Evolutionary conservation across 2,797 vertebrate species (phyloP).

Genomic region (Antennarius maculatus): DNA sequence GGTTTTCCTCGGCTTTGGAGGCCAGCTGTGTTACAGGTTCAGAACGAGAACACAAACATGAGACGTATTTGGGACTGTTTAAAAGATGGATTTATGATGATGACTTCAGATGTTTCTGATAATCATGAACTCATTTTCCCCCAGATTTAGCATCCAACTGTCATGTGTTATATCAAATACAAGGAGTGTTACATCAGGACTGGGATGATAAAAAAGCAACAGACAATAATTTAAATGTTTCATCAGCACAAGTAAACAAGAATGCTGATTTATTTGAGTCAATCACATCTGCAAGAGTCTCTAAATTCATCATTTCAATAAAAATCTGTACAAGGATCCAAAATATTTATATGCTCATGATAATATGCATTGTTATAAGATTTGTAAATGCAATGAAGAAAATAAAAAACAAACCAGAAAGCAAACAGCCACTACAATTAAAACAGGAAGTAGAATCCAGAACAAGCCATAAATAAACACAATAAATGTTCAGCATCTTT

Average conservation of each 20-base stretch:
- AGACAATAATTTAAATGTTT: neutral
- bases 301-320: neutral
- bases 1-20: conserved; percentile 94
- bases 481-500: no score
- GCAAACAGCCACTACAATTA: no score
- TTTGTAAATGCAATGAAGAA: neutral
- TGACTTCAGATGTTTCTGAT: neutral
- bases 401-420: neutral
- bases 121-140: no score
- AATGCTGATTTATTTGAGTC: no score
- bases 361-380: neutral
- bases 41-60: neutral
- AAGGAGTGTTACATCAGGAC: neutral
- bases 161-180: neutral
- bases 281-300: neutral
- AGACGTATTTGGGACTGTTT: neutral
- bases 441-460: no score
- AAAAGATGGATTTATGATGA: neutral
- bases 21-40: conserved; percentile 83
- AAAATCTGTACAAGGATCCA: neutral
- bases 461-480: no score
- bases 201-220: neutral
- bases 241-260: neutral
- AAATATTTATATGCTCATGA: neutral
- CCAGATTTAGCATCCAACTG: neutral